These are phyloP conservation scores for Portevinia maculata DNA, from an alignment of 2,888 invertebrate species.

Conservation along the genomic window DNA sequence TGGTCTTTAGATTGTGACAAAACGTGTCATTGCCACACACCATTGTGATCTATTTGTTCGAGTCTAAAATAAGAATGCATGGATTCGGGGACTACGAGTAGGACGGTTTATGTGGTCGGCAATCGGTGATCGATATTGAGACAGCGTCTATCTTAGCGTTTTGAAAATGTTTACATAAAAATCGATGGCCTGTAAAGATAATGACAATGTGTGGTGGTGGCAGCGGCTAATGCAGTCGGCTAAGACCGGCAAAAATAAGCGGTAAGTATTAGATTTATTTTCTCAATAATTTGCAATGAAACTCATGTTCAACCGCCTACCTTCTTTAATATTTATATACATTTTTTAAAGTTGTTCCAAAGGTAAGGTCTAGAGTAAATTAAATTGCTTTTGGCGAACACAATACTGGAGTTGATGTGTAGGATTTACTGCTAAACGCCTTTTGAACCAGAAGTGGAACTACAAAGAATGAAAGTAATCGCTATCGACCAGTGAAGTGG, in stretches of 20 bases:
- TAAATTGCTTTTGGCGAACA: conserved; percentile 58
- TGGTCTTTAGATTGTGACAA: neutral
- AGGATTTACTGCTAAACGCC: conserved; percentile 43
- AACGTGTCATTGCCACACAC: conserved; percentile 36
- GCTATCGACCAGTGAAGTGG: conserved; percentile 20
- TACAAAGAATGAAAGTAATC: conserved; percentile 29
- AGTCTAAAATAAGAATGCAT: conserved; percentile 31
- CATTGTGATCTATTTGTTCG: conserved; percentile 49
- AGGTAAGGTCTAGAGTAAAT: conserved; percentile 38
- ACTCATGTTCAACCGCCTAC: conserved; percentile 45
- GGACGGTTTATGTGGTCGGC: conserved; percentile 34
- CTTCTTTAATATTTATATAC: neutral
- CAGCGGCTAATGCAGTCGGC: conserved; percentile 29
- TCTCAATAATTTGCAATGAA: conserved; percentile 20
- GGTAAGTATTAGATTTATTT: neutral
- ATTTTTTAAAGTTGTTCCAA: too few species aligned
- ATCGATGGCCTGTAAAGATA: conserved; percentile 71
- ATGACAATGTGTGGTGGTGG: conserved; percentile 28
- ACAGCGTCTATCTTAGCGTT: conserved; percentile 28
- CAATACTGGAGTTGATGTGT: conserved; percentile 54
- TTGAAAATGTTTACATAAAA: conserved; percentile 43
- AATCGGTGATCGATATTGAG: conserved; percentile 37
- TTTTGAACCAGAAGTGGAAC: conserved; percentile 48
- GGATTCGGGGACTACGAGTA: conserved; percentile 17
- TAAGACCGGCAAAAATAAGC: conserved; percentile 20